These are phyloP conservation scores for Dendroctonus ponderosae DNA, from an alignment of 1,140 invertebrate genomes.

Conservation along the genomic window DNA sequence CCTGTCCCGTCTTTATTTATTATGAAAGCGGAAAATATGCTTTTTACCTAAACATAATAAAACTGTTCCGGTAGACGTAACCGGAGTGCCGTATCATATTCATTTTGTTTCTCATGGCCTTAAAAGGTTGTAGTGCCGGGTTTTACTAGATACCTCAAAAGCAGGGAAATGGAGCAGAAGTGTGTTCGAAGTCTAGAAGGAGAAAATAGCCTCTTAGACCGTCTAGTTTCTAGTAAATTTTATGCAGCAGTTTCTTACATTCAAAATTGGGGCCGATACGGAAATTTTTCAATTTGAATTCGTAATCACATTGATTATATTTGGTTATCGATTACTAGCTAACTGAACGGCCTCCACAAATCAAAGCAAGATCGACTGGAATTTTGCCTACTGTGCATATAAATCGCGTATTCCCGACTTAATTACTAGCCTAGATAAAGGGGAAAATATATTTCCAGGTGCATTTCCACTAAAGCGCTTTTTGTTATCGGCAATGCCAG, in stretches of 20 bases:
- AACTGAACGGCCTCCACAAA: constrained; percentile 1
- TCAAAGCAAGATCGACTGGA: constrained; percentile 16
- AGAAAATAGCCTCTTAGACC: constrained; percentile 1
- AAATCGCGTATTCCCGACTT: constrained; percentile 21
- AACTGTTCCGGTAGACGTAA: constrained; percentile 12
- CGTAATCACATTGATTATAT: too few relatives aligned
- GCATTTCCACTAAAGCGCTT: constrained; percentile 11
- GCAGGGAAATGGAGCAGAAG: background rate
- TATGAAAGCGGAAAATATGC: constrained; percentile 20
- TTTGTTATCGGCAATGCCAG: constrained; percentile 9
- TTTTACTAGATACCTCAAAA: constrained; percentile 10
- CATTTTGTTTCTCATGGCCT: constrained; percentile 15
- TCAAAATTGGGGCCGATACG: too few relatives aligned
- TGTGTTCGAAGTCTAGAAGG: constrained; percentile 1
- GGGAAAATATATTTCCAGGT: constrained; percentile 17
- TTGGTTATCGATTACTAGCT: too few relatives aligned
- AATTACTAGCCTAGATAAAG: constrained; percentile 22
- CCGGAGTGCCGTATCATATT: constrained; percentile 15
- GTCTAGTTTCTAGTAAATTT: background rate
- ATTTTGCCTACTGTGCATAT: constrained; percentile 23
- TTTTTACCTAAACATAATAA: constrained; percentile 18
- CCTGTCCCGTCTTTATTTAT: constrained; percentile 5
- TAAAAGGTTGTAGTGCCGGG: constrained; percentile 17
- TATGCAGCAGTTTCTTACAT: background rate
- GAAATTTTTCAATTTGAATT: too few relatives aligned